phyloP scores from a whole-genome alignment of 2,888 invertebrate genomes.

The Nomada flava region DNA sequence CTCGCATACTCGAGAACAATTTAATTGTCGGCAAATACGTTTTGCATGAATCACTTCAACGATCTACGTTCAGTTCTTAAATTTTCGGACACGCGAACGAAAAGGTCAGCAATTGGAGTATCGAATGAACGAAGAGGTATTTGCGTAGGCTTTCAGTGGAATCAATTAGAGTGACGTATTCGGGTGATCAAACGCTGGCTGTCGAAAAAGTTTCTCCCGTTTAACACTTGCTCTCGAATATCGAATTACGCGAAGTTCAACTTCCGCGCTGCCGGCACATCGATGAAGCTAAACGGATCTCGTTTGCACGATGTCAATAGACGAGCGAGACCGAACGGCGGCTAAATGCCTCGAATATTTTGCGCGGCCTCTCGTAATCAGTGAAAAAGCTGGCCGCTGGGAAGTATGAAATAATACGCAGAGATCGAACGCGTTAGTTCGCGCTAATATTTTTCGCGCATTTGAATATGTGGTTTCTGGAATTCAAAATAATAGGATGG shows the following conservation, averaged over 20 bases:
- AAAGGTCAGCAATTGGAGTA: neutral
- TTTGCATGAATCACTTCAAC: neutral
- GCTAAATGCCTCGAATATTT: conserved; percentile 34
- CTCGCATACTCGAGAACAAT: neutral
- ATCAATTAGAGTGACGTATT: conserved; percentile 30
- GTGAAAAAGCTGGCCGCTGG: neutral
- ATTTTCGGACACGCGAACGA: neutral
- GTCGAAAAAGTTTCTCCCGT: conserved; percentile 34
- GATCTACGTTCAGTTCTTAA: neutral
- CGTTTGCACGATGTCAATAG: conserved; percentile 38
- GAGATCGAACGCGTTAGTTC: conserved; percentile 8
- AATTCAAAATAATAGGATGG: no score
- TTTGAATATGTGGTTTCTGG: neutral
- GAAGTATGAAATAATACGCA: neutral
- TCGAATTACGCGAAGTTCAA: conserved; percentile 43
- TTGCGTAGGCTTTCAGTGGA: conserved; percentile 10
- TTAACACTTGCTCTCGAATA: conserved; percentile 41
- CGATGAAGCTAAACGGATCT: conserved; percentile 36
- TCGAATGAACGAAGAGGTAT: neutral
- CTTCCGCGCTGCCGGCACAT: conserved; percentile 13
- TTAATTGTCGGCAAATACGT: neutral
- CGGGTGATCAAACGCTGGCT: conserved; percentile 34
- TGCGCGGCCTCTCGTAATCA: conserved; percentile 19
- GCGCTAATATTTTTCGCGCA: neutral
- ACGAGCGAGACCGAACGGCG: conserved; percentile 13